Percentiles rank a stretch among this genome's conserved stretches.
phyloP scores from a whole-genome alignment of 2,113 vertebrate genomes.

The Ranitomeya imitator region DNA sequence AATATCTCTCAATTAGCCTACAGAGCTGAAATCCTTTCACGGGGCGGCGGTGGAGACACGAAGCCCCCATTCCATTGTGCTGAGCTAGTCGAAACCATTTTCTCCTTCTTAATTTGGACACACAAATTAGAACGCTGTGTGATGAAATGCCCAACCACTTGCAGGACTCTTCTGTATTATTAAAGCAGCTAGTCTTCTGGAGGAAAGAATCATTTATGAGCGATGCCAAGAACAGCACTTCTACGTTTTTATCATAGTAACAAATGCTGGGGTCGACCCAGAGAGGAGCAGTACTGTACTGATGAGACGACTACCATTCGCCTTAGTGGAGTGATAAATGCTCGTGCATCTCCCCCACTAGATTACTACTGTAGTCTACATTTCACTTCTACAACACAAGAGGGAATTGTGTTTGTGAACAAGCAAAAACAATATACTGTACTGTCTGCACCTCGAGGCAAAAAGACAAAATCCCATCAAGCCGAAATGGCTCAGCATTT shows the following conservation, averaged over 20 bases:
- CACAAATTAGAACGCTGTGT: not conserved
- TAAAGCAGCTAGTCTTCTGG: not conserved
- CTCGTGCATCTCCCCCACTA: not conserved
- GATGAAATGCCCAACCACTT: not conserved
- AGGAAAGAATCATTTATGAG: conserved; percentile 17
- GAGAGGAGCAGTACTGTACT: not conserved
- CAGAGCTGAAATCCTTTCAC: not conserved
- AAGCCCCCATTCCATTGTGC: not conserved
- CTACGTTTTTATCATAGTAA: not conserved
- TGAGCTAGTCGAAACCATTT: not conserved
- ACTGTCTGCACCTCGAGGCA: not conserved
- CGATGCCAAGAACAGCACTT: not conserved
- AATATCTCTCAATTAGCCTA: too few relatives aligned
- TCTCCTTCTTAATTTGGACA: not conserved
- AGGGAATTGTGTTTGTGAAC: conserved; percentile 1
- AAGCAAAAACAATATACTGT: not conserved
- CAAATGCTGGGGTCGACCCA: not conserved
- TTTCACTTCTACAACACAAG: not conserved
- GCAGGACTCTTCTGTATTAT: not conserved
- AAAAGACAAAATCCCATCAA: not conserved
- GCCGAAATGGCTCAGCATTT: not conserved
- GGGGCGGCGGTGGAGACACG: not conserved
- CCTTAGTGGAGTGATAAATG: not conserved
- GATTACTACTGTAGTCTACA: not conserved
- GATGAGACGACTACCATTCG: not conserved